Evolutionary conservation across 2,113 vertebrate species (phyloP).

Genomic region (Zingel zingel): DNA sequence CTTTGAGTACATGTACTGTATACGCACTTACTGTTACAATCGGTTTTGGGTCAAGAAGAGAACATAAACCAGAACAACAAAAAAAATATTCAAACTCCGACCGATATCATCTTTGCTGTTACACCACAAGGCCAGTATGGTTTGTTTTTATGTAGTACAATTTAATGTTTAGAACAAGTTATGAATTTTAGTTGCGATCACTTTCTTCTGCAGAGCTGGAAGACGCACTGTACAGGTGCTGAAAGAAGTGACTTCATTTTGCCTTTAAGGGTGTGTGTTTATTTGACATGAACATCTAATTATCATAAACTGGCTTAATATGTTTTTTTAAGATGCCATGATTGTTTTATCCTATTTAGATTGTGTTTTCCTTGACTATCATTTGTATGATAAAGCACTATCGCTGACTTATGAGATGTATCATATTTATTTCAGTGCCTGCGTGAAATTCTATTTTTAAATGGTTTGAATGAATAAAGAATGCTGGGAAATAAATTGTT

Average conservation of each 20-base stretch:
- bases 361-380: conserved; percentile 43
- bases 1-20: conserved; percentile 32
- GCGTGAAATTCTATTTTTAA: conserved; percentile 67
- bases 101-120: conserved; percentile 30
- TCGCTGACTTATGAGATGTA: conserved; percentile 50
- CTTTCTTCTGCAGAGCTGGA: conserved; percentile 13
- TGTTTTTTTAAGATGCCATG: conserved; percentile 10
- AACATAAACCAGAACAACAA: conserved; percentile 17
- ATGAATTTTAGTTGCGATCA: conserved; percentile 4
- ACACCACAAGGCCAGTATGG: conserved; percentile 31
- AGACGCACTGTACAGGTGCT: conserved; percentile 1
- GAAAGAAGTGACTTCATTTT: conserved; percentile 34
- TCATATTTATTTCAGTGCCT: conserved; percentile 67
- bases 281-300: conserved; percentile 1
- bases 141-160: neutral
- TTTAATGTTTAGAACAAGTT: neutral
- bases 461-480: conserved; percentile 73
- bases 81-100: conserved; percentile 14
- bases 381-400: conserved; percentile 40
- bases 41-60: conserved; percentile 2
- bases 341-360: conserved; percentile 33
- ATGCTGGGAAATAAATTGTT: conserved; percentile 36
- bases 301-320: conserved; percentile 26
- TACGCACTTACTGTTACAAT: conserved; percentile 34
- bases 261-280: conserved; percentile 27